Conservation (phyloP, 2,113 vertebrate species). For the Aphelocoma coerulescens region DNA sequence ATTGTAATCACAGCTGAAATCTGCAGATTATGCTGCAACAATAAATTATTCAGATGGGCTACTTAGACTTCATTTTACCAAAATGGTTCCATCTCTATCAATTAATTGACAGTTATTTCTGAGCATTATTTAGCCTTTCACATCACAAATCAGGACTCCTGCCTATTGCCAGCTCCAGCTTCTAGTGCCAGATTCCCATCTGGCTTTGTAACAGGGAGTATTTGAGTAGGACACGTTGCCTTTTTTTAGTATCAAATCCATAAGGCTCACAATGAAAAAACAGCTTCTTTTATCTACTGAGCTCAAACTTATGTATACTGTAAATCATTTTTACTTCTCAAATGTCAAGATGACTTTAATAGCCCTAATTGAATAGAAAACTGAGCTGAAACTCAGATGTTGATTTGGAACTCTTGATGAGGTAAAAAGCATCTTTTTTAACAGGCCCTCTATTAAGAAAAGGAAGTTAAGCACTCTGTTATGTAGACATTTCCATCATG, state of each 20-base stretch:
- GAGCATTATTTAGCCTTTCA: conserved; percentile 52
- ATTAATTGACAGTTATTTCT: conserved; percentile 21
- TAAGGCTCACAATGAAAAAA: conserved; percentile 25
- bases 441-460: not conserved
- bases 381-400: conserved; percentile 1
- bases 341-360: conserved; percentile 31
- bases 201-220: not conserved
- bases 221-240: not conserved
- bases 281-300: conserved; percentile 46
- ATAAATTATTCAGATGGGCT: conserved; percentile 61
- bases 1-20: conserved; percentile 62
- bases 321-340: conserved; percentile 44
- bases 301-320: not conserved
- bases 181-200: conserved; percentile 31
- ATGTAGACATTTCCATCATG: not conserved
- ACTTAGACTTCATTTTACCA: conserved; percentile 44
- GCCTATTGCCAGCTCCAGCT: conserved; percentile 15
- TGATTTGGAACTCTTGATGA: not conserved
- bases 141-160: conserved; percentile 15
- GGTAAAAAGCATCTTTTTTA: not conserved
- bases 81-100: conserved; percentile 19
- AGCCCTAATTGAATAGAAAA: conserved; percentile 17
- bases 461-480: not conserved
- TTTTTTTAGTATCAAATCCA: conserved; percentile 55
- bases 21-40: conserved; percentile 47